Base-by-base conservation (phyloP, 2,888 invertebrate genomes). In the Ctena decussata region DNA sequence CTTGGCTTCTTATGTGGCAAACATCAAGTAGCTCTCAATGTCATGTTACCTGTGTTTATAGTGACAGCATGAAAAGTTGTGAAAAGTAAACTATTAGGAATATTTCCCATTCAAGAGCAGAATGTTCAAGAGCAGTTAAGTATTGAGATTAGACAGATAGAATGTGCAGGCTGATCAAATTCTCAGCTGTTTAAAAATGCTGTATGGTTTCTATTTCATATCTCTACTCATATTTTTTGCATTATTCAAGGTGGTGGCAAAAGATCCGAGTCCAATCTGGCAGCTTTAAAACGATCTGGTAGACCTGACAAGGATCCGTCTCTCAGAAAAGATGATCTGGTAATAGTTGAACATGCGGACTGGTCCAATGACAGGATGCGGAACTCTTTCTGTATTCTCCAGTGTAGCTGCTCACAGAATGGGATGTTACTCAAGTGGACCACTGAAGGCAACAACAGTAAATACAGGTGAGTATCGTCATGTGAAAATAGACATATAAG, bases 311-410 rank as follows among this genome's bases (percentile, higher is more conserved):
- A 69, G 1, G 53, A 71, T 5, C 79, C 87, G 6, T 30, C 21
- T 2, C 12, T 44, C 44, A 80, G 81, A 15, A 82, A 81, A 77
- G 82, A 90, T 2, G 75, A 74, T 0, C 41, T 90, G 12, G 89
- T 93, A 0, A 86, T 93, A 27, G 80, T 92, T 53, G 93, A 93
- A 78, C 92, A 93, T 60, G 84, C 89, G 49, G 92, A 92, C 72
- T 92, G 92, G 92, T 78, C 84, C 6, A 70, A 80, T 46, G 92
- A 93, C 77, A 85, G 93, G 27, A 87, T 85, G 81, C 77, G 89
- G 30, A 91, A 93, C 75, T 89, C 92, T 11, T 92, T 92, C 84
- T 89, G 91, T 85, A 93, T 92, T 53, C 85, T 93, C 41, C 89
- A 89, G 60, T 89, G 90, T 77, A 91, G 91, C 53, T 89, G 91